These are phyloP conservation scores for Halictus ligatus DNA, from an alignment of 2,888 invertebrate species.

Conservation along the genomic window DNA sequence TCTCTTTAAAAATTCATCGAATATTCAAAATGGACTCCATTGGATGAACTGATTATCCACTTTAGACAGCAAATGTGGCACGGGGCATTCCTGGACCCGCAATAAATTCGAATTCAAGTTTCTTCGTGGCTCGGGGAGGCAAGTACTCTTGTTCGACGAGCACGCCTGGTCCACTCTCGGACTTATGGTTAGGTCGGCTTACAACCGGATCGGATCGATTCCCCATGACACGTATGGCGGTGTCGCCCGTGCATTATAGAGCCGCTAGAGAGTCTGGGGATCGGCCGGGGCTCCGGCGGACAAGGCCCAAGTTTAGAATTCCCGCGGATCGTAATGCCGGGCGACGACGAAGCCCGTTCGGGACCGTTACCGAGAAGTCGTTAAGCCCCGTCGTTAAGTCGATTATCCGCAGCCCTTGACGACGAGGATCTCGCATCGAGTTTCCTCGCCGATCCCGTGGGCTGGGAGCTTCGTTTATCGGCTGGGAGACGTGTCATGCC, in stretches of 20 bases:
- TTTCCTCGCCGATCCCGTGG: slow-evolving; percentile 58
- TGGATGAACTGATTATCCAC: not conserved
- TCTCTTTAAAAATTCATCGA: not conserved
- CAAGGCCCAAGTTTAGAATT: slow-evolving; percentile 68
- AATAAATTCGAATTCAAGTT: slow-evolving; percentile 43
- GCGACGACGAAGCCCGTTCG: slow-evolving; percentile 48
- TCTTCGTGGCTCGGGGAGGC: slow-evolving; percentile 23
- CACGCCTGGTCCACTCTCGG: slow-evolving; percentile 63
- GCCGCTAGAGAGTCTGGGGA: slow-evolving; percentile 41
- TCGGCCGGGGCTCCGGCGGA: slow-evolving; percentile 40
- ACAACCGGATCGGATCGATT: slow-evolving; percentile 79
- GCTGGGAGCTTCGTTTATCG: slow-evolving; percentile 62
- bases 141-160: slow-evolving; percentile 67
- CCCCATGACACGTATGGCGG: slow-evolving; percentile 74
- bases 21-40: not conserved
- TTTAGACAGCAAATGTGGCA: not conserved
- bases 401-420: slow-evolving; percentile 74
- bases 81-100: not conserved
- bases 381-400: slow-evolving; percentile 77
- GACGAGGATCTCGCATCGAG: slow-evolving; percentile 72
- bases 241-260: slow-evolving; percentile 71
- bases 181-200: slow-evolving; percentile 72
- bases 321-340: slow-evolving; percentile 68
- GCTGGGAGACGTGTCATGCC: slow-evolving; percentile 51
- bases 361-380: slow-evolving; percentile 75